These are phyloP conservation scores for Orthosia gracilis DNA, from an alignment of 2,888 invertebrate species.

Conservation along the genomic window DNA sequence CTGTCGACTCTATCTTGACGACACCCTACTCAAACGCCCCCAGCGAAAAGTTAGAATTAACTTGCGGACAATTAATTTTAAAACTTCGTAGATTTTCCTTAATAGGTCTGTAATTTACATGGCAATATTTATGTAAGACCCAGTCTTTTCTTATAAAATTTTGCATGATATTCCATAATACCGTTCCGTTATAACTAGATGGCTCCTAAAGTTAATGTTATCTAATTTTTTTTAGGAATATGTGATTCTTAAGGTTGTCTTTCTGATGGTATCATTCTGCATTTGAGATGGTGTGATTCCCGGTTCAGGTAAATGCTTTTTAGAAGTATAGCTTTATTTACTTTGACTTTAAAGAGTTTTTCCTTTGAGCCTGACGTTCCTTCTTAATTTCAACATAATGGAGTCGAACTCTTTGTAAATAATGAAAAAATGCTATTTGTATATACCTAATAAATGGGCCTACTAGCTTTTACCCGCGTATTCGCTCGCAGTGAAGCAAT, in stretches of 20 bases:
- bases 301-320: not conserved
- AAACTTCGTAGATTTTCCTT: conserved; percentile 22
- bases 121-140: no score
- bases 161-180: not conserved
- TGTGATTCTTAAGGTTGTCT: not conserved
- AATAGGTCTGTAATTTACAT: not conserved
- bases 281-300: not conserved
- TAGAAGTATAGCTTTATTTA: not conserved
- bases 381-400: no score
- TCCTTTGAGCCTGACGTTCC: no score
- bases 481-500: no score
- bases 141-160: not conserved
- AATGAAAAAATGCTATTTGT: no score
- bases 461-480: no score
- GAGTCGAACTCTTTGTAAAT: no score
- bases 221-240: no score
- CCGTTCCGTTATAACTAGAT: no score
- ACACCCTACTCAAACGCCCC: conserved; percentile 29
- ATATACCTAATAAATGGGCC: no score
- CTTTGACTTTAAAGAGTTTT: no score
- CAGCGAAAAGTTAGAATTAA: conserved; percentile 33
- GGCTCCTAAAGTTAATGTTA: no score
- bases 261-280: not conserved
- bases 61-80: conserved; percentile 43
- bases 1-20: not conserved